Evolutionary conservation across 2,888 invertebrate genomes (phyloP), one percentile per base, ranked within the genome.

Genomic region (Theodoxus fluviatilis): DNA sequence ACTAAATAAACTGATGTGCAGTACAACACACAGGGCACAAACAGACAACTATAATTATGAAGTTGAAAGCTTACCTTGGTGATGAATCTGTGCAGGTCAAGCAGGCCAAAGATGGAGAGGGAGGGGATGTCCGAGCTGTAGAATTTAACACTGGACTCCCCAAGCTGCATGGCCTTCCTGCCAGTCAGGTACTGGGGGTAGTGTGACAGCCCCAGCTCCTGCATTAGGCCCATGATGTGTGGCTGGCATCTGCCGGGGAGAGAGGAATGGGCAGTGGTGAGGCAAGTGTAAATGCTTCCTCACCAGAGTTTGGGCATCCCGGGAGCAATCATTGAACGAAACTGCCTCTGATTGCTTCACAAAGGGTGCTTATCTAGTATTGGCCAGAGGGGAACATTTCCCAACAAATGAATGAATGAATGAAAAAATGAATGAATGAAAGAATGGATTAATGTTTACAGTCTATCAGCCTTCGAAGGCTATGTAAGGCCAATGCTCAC

Each of bases 71-170:
- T 43, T 73, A 85, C 86, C 82, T 79, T 83, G 43, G 74, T 75
- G 47, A 85, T 77, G 31, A 79, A 76, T 28, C 76, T 74, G 65
- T 83, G 78, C 3, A 85, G 75, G 68, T 86, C 86, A n/a, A 86
- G 68, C 28, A 86, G 78, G 18, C 79, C 77, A 3, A 80, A 64
- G 3, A 80, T 49, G 15, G 84, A 81, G 47, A 86, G 70, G 31
- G 80, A 78, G 0, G 86, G 86, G 61, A 87, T 82, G 52, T 79
- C 75, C 15, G 81, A 78, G 1, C 67, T 78, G 78, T 85, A 87
- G n/a, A 76, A 76, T 3, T 75, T 69, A 33, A 86, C 75, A 55
- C 68, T 71, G 52, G 77, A 71, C 15, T 79, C 78, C 22, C 80
- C 80, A n/a, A 85, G 73, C 76, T 85, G 84, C 74, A 84, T 77